phyloP scores from a whole-genome alignment of 2,797 vertebrate genomes.

The Tolypeutes matacus region DNA sequence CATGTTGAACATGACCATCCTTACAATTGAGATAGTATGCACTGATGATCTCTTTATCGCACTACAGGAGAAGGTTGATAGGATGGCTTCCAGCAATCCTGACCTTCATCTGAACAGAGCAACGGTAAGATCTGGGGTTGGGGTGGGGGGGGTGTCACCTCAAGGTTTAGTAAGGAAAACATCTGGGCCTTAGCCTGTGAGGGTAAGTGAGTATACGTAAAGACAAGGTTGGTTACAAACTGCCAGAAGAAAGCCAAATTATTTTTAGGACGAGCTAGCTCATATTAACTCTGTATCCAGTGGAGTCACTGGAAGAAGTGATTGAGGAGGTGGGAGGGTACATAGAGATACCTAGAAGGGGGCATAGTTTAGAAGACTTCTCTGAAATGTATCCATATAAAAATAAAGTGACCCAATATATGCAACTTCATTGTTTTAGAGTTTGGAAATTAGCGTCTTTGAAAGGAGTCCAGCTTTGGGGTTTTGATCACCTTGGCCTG shows the following conservation, averaged over 20 bases:
- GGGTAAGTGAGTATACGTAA: not conserved
- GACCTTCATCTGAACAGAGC: conserved; percentile 94
- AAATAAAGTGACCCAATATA: not conserved
- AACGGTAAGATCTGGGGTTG: conserved; percentile 78
- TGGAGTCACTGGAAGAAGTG: not conserved
- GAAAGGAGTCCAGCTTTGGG: not conserved
- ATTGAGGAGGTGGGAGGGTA: not conserved
- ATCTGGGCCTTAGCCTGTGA: not conserved
- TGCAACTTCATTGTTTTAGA: conserved; percentile 1
- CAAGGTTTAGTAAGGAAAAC: not conserved
- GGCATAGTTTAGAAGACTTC: not conserved
- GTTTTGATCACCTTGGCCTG: not conserved
- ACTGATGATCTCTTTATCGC: conserved; percentile 48
- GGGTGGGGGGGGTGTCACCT: not conserved
- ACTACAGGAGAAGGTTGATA: conserved; percentile 92
- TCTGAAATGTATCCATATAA: not conserved
- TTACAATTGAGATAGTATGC: not conserved
- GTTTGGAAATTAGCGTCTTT: conserved; percentile 43
- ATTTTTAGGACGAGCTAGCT: not conserved
- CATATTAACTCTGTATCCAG: not conserved
- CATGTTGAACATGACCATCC: not conserved
- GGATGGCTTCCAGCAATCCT: conserved; percentile 91
- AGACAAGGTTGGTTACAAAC: not conserved
- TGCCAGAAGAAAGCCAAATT: not conserved
- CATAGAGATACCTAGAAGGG: not conserved